Conservation (phyloP, 2,888 invertebrate species). For the Leptinotarsa juncta region DNA sequence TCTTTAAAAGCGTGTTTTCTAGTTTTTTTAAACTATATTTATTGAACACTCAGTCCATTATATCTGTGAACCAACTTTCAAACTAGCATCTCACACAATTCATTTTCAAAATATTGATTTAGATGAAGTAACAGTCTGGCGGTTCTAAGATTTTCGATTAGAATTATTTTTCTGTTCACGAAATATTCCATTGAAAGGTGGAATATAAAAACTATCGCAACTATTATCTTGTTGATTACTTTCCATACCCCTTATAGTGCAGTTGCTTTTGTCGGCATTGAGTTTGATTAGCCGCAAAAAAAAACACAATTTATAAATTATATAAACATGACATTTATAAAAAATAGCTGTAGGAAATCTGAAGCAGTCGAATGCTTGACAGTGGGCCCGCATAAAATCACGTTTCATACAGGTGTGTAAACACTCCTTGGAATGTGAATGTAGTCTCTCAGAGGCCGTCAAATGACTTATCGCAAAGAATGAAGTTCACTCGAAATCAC, state of each 20-base stretch:
- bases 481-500: neutral
- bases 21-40: too few relatives aligned
- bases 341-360: neutral
- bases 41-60: too few relatives aligned
- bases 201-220: too few relatives aligned
- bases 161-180: too few relatives aligned
- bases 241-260: neutral
- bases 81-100: too few relatives aligned
- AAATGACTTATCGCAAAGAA: slow-evolving; percentile 2
- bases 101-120: too few relatives aligned
- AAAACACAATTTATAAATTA: slow-evolving; percentile 1
- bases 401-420: slow-evolving; percentile 19
- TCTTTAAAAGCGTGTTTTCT: too few relatives aligned
- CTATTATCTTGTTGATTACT: too few relatives aligned
- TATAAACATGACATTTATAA: slow-evolving; percentile 1
- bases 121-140: too few relatives aligned
- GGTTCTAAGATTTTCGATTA: too few relatives aligned
- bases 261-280: neutral
- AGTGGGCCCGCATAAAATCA: slow-evolving; percentile 10
- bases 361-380: neutral
- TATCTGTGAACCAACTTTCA: too few relatives aligned
- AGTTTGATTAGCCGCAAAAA: neutral
- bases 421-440: slow-evolving; percentile 21
- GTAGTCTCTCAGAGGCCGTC: neutral
- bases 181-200: too few relatives aligned